phyloP scores from a whole-genome alignment of 2,888 invertebrate species.

The Lymantria dispar region DNA sequence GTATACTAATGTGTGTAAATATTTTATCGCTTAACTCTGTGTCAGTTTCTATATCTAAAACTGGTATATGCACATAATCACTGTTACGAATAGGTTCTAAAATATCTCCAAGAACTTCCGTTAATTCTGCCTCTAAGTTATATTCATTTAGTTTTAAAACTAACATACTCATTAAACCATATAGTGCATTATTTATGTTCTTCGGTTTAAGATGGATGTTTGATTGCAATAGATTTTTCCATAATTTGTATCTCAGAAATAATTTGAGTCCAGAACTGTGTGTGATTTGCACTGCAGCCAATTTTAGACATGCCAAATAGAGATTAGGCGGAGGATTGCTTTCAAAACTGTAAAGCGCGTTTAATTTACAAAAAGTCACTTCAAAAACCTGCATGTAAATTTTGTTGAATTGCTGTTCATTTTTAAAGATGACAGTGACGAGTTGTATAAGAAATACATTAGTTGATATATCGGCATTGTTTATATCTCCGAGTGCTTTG shows the following conservation, averaged over 20 bases:
- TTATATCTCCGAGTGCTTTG: constrained; percentile 29
- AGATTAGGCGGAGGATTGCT: constrained; percentile 20
- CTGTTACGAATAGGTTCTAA: constrained; percentile 30
- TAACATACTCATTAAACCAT: constrained; percentile 34
- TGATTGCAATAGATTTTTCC: constrained; percentile 28
- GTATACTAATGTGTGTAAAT: constrained; percentile 20
- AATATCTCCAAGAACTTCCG: constrained; percentile 33
- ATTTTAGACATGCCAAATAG: constrained; percentile 29
- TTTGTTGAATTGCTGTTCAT: constrained; percentile 46
- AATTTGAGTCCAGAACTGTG: constrained; percentile 39
- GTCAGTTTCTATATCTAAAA: constrained; percentile 30
- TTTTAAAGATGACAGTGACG: constrained; percentile 34
- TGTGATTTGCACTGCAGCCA: constrained; percentile 26
- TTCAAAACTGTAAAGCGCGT: constrained; percentile 20
- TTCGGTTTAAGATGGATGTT: constrained; percentile 19
- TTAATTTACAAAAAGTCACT: constrained; percentile 15
- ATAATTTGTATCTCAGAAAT: constrained; percentile 28
- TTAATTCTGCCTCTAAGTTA: constrained; percentile 34
- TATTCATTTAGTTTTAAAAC: constrained; percentile 37
- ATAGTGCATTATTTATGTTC: constrained; percentile 24
- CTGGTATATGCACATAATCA: constrained; percentile 22
- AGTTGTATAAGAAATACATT: constrained; percentile 40
- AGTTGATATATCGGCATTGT: constrained; percentile 28
- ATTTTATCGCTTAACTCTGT: constrained; percentile 26
- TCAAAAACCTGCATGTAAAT: constrained; percentile 33